Base-by-base conservation (phyloP, 2,888 invertebrate genomes). In the Psylliodes chrysocephalus region DNA sequence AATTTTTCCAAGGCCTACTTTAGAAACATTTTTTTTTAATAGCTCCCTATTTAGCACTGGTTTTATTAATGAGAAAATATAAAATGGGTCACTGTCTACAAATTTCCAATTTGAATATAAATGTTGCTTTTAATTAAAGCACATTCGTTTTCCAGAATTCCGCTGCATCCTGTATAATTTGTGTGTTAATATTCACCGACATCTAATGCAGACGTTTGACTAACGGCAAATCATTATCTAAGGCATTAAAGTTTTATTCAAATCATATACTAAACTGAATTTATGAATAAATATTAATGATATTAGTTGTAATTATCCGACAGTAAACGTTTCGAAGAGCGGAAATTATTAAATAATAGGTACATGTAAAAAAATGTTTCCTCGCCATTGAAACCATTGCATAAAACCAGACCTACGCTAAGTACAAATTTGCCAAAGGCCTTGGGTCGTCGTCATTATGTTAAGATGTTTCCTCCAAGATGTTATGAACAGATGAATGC, bases 331-430 rank as follows among this genome's bases (percentile, higher is more conserved):
- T 49, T 49, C 28, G 28, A 49, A 49, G 14, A 49, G 49, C 49
- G 49, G 49, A 49, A 49, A 49, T 28, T 49, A 49, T 49, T 49
- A 49, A 49, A 49, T 49, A 49, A 49, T 49, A 49, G 49, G 25
- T 49, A 14, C 28, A 49, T 5, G 19, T 15, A 49, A 25, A 28
- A 49, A 49, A 49, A 49, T 28, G 49, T 49, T 49, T 49, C 49
- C 49, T 49, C 28, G 49, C 49, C 28, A 49, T 49, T 49, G 49
- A 57, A 47, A 59, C 28, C 12, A 17, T 59, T 59, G 49, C 59
- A 59, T 59, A 49, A 59, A 56, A 42, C 40, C 22, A 46, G 51
- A 59, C 59, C 59, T 51, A 59, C 59, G 51, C 18, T 28, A 49
- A 38, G 25, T 59, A 59, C 40, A 40, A 17, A 59, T 59, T 59